Evolutionary conservation across 2,888 invertebrate genomes (phyloP).

Genomic region (Ptychoptera contaminata): DNA sequence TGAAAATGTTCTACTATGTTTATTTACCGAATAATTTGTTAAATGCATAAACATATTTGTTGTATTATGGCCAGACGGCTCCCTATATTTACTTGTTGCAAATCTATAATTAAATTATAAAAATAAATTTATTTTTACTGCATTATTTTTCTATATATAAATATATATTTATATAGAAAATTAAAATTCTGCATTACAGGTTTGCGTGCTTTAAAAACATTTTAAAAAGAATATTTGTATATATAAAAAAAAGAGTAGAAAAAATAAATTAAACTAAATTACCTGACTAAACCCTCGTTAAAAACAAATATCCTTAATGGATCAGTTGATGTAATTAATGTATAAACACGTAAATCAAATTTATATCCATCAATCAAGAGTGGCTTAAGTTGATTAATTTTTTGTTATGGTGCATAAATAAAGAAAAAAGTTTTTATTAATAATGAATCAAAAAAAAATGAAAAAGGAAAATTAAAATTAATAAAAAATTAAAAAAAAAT

Average conservation of each 20-base stretch:
- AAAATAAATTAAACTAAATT: conserved; percentile 10
- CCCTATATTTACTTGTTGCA: conserved; percentile 75
- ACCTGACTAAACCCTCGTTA: conserved; percentile 79
- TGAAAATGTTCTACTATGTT: conserved; percentile 72
- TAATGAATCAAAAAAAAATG: not conserved
- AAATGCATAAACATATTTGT: conserved; percentile 87
- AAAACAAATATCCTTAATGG: conserved; percentile 79
- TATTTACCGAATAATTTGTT: conserved; percentile 88
- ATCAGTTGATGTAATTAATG: conserved; percentile 78
- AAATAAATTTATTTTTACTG: not conserved
- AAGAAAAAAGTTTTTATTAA: conserved; percentile 4
- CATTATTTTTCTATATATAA: too few species aligned
- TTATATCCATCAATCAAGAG: conserved; percentile 83
- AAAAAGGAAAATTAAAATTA: too few species aligned
- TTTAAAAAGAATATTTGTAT: not conserved
- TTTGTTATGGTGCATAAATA: conserved; percentile 13
- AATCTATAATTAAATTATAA: conserved; percentile 37
- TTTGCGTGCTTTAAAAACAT: not conserved
- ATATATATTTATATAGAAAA: not conserved
- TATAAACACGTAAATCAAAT: conserved; percentile 81
- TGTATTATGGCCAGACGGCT: conserved; percentile 65
- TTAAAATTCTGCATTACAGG: not conserved
- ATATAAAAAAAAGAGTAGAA: not conserved
- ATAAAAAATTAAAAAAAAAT: too few species aligned
- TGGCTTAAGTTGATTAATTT: conserved; percentile 42